Base-by-base conservation (phyloP, 2,797 vertebrate genomes). In the Paratrypauchen microcephalus region DNA sequence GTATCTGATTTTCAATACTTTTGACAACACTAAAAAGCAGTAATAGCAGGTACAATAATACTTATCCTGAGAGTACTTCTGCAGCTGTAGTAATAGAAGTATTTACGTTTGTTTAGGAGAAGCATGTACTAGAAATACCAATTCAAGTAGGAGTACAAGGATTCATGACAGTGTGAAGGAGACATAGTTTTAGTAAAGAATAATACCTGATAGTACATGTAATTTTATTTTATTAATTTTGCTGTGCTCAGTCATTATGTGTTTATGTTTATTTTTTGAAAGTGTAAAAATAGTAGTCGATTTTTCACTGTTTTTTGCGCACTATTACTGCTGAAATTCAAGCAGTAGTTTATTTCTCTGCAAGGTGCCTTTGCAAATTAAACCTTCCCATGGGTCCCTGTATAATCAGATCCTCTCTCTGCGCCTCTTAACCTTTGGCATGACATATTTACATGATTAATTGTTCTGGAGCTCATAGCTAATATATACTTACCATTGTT, bases 331-430 rank as follows among this genome's bases (percentile, higher is more conserved):
- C 32, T 65, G 16, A 41, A 41, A 41, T 11, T 41, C 5, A 36
- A 12, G 55, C 21, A 21, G 3, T 57, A 21, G 26, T 57, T 66
- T 66, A 52, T 80, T 71, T 64, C 0, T 4, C 5, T 75, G 23
- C 57, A 66, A 71, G 41, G 19, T 63, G 41, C 87, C 41, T 45
- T 45, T 45, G 65, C 79, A 78, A 81, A 87, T 86, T 74, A 87
- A 60, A 66, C 70, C 54, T 36, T 54, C 50, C 50, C 52, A 23
- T 4, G 50, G n/a, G 50, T 21, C 41, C 12, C 12, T 3, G 41
- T 13, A 45, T 45, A 55, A 55, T 55, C 52, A 23, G 52, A 4
- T 21, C 9, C 52, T 55, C 52, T 55, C 21, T 55, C 52, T 24
- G 21, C 52, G 3, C 21, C 52, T 55, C 52, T 55, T 55, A 55